These are phyloP conservation scores for Natrix natrix DNA, from an alignment of 2,797 vertebrate genomes.

Conservation along the genomic window DNA sequence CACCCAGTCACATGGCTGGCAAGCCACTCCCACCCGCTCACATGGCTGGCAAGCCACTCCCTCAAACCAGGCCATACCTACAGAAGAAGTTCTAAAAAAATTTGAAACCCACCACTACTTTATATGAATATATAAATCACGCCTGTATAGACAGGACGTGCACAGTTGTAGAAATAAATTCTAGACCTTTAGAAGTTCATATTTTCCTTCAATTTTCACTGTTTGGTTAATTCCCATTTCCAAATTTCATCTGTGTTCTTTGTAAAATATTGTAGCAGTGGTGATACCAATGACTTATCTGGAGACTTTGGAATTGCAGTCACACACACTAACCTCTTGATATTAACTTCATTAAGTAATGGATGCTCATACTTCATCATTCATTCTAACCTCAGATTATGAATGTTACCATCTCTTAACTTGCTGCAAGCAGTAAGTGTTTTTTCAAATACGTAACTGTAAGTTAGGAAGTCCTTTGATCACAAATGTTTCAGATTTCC, in stretches of 20 bases:
- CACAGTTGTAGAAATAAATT: neutral
- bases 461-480: neutral
- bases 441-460: neutral
- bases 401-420: neutral
- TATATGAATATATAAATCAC: neutral
- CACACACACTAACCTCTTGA: neutral
- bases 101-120: too few relatives aligned
- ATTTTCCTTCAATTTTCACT: neutral
- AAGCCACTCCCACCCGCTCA: too few relatives aligned
- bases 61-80: too few relatives aligned
- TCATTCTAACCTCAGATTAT: neutral
- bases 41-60: too few relatives aligned
- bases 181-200: neutral
- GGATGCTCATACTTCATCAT: neutral
- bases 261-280: neutral
- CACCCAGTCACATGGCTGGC: too few relatives aligned
- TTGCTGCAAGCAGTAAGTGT: neutral
- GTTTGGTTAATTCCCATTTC: neutral
- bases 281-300: neutral
- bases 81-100: too few relatives aligned
- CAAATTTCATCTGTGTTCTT: neutral
- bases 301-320: neutral
- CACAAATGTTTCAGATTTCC: neutral
- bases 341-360: neutral
- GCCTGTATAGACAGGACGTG: neutral